Percentiles rank a stretch among this genome's conserved stretches.
Evolutionary conservation across 2,113 vertebrate species (phyloP).

Genomic region (Dryoscopus gambensis): DNA sequence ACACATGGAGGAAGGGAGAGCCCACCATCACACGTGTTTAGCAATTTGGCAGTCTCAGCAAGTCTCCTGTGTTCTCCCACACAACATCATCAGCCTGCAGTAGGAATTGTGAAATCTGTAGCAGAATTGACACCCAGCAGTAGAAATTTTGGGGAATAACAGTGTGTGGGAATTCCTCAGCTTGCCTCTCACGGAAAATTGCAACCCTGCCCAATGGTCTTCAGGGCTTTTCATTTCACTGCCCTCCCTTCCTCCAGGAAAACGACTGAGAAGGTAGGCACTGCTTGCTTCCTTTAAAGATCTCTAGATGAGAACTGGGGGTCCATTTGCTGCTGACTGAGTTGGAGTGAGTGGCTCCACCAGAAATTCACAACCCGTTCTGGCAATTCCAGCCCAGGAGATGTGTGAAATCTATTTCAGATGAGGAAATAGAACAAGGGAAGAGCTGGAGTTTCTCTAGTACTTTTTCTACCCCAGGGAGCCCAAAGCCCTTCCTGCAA

Average conservation of each 20-base stretch:
- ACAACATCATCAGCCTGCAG: background rate
- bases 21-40: background rate
- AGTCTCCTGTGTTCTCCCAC: constrained; percentile 27
- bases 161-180: background rate
- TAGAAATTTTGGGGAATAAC: background rate
- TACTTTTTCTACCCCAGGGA: constrained; percentile 30
- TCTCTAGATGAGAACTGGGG: background rate
- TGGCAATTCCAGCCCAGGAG: background rate
- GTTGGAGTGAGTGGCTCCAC: background rate
- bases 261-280: background rate
- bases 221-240: background rate
- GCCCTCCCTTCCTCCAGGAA: background rate
- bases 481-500: constrained; percentile 49
- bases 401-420: background rate
- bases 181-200: background rate
- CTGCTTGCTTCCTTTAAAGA: background rate
- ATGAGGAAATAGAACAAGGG: background rate
- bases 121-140: background rate
- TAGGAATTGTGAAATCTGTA: background rate
- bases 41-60: constrained; percentile 2
- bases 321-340: accelerated
- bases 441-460: constrained; percentile 13
- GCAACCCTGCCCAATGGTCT: background rate
- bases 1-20: background rate
- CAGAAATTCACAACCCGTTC: background rate